phyloP scores from a whole-genome alignment of 2,797 vertebrate species.

The Sebastiscus albofasciatus region DNA sequence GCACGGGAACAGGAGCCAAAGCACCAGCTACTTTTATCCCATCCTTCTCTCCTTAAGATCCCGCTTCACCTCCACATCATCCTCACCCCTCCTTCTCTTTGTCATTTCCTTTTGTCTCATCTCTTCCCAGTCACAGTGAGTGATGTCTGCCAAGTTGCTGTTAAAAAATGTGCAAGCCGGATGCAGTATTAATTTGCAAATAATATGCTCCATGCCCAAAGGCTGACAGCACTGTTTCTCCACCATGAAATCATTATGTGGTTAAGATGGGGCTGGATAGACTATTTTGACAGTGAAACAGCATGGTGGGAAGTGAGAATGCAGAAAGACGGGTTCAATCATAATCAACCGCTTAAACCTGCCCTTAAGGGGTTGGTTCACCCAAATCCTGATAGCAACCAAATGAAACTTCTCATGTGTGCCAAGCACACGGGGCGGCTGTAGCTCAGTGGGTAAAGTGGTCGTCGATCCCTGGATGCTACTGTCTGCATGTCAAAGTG shows the following conservation, averaged over 20 bases:
- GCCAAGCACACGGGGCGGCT: too few species aligned
- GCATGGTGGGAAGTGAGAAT: neutral
- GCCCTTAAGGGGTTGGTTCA: neutral
- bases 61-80: slow-evolving; percentile 29
- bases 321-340: neutral
- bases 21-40: slow-evolving; percentile 46
- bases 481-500: too few species aligned
- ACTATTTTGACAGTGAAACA: slow-evolving; percentile 1
- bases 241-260: slow-evolving; percentile 2
- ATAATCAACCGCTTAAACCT: neutral
- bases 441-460: too few species aligned
- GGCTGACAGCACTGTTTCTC: slow-evolving; percentile 15
- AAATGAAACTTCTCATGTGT: neutral
- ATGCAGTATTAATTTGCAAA: slow-evolving; percentile 46
- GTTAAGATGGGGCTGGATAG: slow-evolving; percentile 8
- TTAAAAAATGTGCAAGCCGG: slow-evolving; percentile 31
- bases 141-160: slow-evolving; percentile 46
- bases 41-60: slow-evolving; percentile 46
- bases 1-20: slow-evolving; percentile 42
- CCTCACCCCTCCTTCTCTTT: slow-evolving; percentile 17
- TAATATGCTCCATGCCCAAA: slow-evolving; percentile 20
- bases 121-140: slow-evolving; percentile 31
- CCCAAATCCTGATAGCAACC: neutral
- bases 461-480: too few species aligned
- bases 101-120: slow-evolving; percentile 49